Evolutionary conservation across 2,113 vertebrate species (phyloP), one percentile per base, ranked within the genome.

Genomic region (Phalacrocorax pelagicus): DNA sequence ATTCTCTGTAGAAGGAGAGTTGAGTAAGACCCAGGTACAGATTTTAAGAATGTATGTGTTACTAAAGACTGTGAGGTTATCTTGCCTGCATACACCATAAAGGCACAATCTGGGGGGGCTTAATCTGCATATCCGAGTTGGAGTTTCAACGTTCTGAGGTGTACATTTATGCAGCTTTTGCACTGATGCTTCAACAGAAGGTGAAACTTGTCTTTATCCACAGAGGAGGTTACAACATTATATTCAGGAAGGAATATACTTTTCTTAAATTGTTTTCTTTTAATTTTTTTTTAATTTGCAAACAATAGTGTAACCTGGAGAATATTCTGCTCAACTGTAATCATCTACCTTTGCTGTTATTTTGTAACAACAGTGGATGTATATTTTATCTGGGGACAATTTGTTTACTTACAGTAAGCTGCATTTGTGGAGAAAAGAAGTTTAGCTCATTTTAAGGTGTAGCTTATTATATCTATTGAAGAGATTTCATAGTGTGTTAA

Each of bases 71-170:
- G 10, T 65, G 78, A 79, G 12, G 15, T 82, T 81, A 11, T 46
- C 9, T 84, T 83, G 23, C 30, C 47, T 47, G 15, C 24, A 42
- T 59, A 32, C 19, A 49, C 12, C 23, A 52, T 14, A n/a, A 3
- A 55, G 36, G 23, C 15, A 62, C 13, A 51, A 18, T 44, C 40
- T 16, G 5, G 3, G 2, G 30, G 10, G 2, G 1, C 1, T 51
- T 67, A 55, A 29, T 65, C 24, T 72, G 21, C 29, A 16, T 36
- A 49, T 42, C 23, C 36, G 47, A 63, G 42, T 36, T 71, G 38
- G 30, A 81, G 15, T 34, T 26, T 88, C 29, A 62, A 2, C 55
- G 7, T 63, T 65, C 11, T 71, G 30, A 59, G 29, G 2, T 38
- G 11, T 32, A 42, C 6, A 11, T 16, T 72, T 66, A 65, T 44